These are phyloP conservation scores for Aleadryas rufinucha DNA, from an alignment of 2,113 vertebrate species.

Conservation along the genomic window DNA sequence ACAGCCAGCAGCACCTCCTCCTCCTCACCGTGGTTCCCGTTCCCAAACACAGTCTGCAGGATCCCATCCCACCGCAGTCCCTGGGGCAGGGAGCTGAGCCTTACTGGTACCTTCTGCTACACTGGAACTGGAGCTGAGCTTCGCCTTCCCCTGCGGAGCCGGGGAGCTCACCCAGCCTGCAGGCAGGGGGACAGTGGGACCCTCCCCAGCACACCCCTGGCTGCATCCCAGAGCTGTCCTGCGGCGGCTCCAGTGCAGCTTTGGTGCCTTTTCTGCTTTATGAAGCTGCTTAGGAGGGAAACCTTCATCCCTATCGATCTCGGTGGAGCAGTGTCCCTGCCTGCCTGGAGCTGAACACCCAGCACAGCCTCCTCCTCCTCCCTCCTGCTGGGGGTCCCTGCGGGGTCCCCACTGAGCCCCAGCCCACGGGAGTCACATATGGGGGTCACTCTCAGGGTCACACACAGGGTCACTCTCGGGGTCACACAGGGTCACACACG, in stretches of 20 bases:
- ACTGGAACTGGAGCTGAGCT: rapidly evolving
- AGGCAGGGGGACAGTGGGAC: background rate
- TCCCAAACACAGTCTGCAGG: background rate
- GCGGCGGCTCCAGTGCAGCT: background rate
- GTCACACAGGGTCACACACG: background rate
- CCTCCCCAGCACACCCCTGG: background rate
- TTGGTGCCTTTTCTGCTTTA: background rate
- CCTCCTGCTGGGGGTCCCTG: background rate
- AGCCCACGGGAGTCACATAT: background rate
- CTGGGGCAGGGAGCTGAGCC: background rate
- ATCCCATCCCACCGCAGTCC: background rate
- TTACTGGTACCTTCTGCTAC: rapidly evolving
- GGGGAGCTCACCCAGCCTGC: background rate
- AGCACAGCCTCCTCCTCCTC: background rate
- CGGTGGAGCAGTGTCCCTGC: background rate
- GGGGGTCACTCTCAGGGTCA: background rate
- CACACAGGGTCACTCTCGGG: too few species aligned
- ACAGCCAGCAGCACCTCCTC: background rate
- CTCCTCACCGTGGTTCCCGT: background rate
- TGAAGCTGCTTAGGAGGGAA: background rate
- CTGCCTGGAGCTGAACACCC: background rate
- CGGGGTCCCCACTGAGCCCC: background rate
- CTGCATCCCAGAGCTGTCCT: background rate
- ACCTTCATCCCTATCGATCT: background rate
- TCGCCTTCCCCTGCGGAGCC: rapidly evolving